Evolutionary conservation across 2,113 vertebrate genomes (phyloP), one percentile per base, ranked within the genome.

Genomic region (Mungos mungo): DNA sequence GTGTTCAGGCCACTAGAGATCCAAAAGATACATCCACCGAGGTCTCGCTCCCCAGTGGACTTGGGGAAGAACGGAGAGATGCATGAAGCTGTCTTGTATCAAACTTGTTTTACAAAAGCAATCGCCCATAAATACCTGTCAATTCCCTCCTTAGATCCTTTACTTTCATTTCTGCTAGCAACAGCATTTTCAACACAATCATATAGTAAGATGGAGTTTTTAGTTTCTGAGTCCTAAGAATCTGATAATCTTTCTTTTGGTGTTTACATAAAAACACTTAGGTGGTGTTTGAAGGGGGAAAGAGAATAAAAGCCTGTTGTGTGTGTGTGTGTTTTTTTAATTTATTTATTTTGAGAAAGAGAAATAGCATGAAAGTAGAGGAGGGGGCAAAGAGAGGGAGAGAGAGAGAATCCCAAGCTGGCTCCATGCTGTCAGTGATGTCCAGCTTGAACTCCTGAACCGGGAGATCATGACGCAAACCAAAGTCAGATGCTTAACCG

Each of bases 71-170:
- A 83, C 50, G 35, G 72, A 54, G n/a, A 68, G 12, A 77, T 25
- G 16, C 63, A 92, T 66, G 9, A 68, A 81, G 66, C 66, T 82
- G 5, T 35, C 47, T 88, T 80, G 50, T 74, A 90, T 81, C 69
- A 84, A 95, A n/a, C 4, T n/a, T 84, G 23, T 88, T 96, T 91
- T 76, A 8, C 57, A 88, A 93, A 54, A 82, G 15, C 77, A 57
- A 19, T 76, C n/a, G 45, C 35, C n/a, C 57, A 83, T 23, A 74
- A 72, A 74, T 81, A 31, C 9, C 2, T 81, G 35, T 92, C 54
- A 76, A 21, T 25, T 45, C 29, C 13, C 31, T 68, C 12, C 88
- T 83, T 3, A 2, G 2, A 63, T 79, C 60, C 21, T 76, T 41
- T 84, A n/a, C 6, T 77, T 50, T 84, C 27, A 76, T 84, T 84